phyloP scores from a whole-genome alignment of 2,113 vertebrate genomes.

The Siniperca chuatsi region DNA sequence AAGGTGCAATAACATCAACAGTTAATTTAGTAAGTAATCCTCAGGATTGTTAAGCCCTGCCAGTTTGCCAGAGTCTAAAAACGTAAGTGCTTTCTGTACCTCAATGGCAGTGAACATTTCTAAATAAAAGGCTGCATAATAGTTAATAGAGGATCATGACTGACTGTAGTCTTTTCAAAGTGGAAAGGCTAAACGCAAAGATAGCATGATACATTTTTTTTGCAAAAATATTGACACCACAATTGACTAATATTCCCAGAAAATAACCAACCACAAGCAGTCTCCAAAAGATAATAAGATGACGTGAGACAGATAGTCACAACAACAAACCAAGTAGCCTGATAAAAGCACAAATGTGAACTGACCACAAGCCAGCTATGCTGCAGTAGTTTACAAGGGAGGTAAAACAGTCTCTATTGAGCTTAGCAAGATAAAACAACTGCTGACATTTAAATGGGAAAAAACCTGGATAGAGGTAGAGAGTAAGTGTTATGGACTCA shows the following conservation, averaged over 20 bases:
- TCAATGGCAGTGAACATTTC: neutral
- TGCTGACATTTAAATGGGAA: constrained; percentile 20
- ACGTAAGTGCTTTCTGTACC: neutral
- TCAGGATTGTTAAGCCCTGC: neutral
- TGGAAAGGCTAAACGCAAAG: neutral
- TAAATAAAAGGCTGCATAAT: constrained; percentile 3
- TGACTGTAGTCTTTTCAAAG: neutral
- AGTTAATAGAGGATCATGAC: neutral
- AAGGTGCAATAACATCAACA: neutral
- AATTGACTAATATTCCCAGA: neutral
- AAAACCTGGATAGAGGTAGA: neutral
- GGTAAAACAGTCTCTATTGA: neutral
- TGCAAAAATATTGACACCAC: neutral
- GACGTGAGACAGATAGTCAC: neutral
- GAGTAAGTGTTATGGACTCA: neutral
- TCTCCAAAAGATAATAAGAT: neutral
- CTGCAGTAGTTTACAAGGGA: neutral
- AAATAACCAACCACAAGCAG: neutral
- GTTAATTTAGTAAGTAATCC: neutral
- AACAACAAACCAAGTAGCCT: neutral
- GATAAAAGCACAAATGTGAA: neutral
- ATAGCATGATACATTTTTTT: neutral
- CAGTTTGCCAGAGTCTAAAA: neutral
- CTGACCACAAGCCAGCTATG: neutral
- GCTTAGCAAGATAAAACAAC: constrained; percentile 2